These are phyloP conservation scores for Pseudotriccus pelzelni DNA, from an alignment of 2,797 vertebrate species.

Conservation along the genomic window DNA sequence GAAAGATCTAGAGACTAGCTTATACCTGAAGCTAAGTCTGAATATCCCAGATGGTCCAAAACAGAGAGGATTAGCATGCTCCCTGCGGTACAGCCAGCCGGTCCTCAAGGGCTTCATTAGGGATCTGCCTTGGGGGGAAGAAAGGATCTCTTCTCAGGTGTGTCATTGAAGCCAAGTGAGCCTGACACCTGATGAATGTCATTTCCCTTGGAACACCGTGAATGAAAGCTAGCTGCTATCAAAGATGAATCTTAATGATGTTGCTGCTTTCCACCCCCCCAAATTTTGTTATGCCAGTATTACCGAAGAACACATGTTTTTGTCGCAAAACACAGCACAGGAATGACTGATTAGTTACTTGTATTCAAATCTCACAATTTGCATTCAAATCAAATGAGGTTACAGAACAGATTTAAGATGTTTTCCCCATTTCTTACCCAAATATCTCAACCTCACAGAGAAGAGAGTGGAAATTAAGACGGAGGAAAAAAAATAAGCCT, in stretches of 20 bases:
- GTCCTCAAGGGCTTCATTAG: fast-evolving
- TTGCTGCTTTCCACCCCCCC: background rate
- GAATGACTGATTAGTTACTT: background rate
- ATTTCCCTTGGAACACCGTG: background rate
- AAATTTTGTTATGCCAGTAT: background rate
- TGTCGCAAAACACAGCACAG: background rate
- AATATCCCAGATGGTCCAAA: background rate
- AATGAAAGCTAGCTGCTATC: background rate
- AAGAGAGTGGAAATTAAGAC: background rate
- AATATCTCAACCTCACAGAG: background rate
- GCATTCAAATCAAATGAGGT: background rate
- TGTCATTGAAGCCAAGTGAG: background rate
- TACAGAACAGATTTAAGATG: background rate
- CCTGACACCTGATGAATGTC: background rate
- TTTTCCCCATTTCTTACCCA: background rate
- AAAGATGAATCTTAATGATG: background rate
- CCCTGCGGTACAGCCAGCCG: background rate
- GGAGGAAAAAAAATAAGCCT: background rate
- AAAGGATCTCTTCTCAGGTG: background rate
- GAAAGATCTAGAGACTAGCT: background rate
- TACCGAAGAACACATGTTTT: background rate
- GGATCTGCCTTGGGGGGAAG: background rate
- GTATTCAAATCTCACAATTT: background rate
- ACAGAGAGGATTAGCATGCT: background rate
- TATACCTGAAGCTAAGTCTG: background rate